phyloP scores from a whole-genome alignment of 2,113 vertebrate genomes.

The Nasalis larvatus region DNA sequence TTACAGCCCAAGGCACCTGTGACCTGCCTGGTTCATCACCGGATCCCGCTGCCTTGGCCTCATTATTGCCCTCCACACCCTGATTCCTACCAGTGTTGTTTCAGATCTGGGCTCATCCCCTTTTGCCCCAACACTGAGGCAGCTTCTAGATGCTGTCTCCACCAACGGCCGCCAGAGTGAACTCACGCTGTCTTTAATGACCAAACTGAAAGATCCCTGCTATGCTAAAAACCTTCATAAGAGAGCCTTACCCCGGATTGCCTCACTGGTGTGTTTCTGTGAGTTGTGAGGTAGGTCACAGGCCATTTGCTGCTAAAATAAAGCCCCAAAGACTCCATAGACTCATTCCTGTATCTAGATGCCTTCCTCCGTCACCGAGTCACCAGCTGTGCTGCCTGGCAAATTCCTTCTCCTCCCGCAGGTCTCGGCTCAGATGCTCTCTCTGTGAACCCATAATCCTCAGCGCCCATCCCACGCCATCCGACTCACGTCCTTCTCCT shows the following conservation, averaged over 20 bases:
- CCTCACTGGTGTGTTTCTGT: not conserved
- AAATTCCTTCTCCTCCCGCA: not conserved
- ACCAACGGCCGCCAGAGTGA: not conserved
- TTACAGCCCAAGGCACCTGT: not conserved
- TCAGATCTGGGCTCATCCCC: not conserved
- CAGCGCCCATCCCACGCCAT: not conserved
- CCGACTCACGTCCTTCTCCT: not conserved
- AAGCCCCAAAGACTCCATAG: not conserved
- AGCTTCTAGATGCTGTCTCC: not conserved
- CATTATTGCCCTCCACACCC: not conserved
- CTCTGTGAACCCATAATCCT: not conserved
- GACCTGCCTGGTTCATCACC: not conserved
- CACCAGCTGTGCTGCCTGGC: not conserved
- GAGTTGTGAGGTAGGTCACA: not conserved
- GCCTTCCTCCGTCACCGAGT: not conserved
- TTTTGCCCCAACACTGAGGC: not conserved
- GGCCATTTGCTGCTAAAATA: not conserved
- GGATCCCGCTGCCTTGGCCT: not conserved
- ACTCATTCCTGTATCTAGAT: not conserved
- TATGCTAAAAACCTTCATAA: not conserved
- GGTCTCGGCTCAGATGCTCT: not conserved
- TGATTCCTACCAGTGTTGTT: not conserved
- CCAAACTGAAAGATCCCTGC: not conserved
- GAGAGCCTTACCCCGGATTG: not conserved
- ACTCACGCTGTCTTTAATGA: not conserved